phyloP scores from a whole-genome alignment of 2,113 vertebrate species.

The Clupea harengus region DNA sequence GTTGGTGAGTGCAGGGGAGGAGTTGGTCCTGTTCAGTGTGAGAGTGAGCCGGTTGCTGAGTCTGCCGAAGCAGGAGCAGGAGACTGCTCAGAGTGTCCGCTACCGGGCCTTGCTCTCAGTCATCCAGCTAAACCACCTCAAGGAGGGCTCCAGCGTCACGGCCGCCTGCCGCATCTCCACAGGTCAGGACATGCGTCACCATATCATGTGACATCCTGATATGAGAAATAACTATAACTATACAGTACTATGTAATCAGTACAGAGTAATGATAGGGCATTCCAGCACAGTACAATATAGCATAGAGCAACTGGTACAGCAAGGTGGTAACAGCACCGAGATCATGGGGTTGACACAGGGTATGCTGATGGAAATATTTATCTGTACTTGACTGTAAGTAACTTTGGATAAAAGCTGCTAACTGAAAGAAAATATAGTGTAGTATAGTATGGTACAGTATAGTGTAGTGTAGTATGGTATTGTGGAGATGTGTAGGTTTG shows the following conservation, averaged over 20 bases:
- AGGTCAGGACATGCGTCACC: neutral
- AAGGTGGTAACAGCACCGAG: too few species aligned
- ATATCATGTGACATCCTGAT: neutral
- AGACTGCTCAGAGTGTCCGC: neutral
- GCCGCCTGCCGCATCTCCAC: neutral
- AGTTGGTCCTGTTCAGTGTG: constrained; percentile 22
- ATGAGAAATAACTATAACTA: neutral
- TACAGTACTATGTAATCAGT: neutral
- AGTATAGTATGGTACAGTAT: neutral
- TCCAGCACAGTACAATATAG: neutral
- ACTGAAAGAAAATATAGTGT: neutral
- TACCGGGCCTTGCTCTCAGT: constrained; percentile 3
- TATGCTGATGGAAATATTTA: neutral
- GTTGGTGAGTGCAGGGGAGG: neutral
- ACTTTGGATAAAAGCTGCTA: too few species aligned
- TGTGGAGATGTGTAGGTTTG: too few species aligned
- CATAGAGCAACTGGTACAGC: neutral
- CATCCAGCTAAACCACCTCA: constrained; percentile 21
- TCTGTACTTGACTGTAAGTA: too few species aligned
- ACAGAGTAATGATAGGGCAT: neutral
- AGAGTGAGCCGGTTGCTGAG: constrained; percentile 19
- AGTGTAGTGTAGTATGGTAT: too few species aligned
- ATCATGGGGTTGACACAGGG: too few species aligned
- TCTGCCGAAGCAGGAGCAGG: neutral
- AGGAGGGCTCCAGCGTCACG: constrained; percentile 13